Evolutionary conservation across 2,888 invertebrate species (phyloP).

Genomic region (Andrena flavipes): DNA sequence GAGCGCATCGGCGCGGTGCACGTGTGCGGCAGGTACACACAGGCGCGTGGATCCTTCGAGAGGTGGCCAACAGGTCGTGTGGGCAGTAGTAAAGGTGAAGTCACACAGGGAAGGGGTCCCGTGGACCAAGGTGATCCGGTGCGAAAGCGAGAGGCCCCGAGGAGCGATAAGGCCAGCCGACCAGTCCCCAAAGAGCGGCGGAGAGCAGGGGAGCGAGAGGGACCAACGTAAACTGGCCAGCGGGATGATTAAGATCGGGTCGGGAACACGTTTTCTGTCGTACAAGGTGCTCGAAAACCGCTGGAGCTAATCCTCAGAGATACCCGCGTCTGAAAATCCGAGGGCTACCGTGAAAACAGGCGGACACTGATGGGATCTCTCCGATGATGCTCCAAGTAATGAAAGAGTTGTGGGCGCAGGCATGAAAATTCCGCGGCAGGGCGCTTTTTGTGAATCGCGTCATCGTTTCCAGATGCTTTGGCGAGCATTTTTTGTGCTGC

Average conservation of each 20-base stretch:
- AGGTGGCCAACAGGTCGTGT: conserved; percentile 30
- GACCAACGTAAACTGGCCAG: background rate
- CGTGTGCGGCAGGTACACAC: conserved; percentile 18
- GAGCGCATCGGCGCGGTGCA: background rate
- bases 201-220: background rate
- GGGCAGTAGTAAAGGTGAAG: conserved; percentile 49
- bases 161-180: conserved; percentile 22
- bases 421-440: background rate
- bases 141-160: conserved; percentile 69
- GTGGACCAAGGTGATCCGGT: conserved; percentile 77
- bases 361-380: too few relatives aligned
- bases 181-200: background rate
- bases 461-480: conserved; percentile 28
- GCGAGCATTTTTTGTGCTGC: background rate
- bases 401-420: background rate
- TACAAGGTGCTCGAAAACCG: background rate
- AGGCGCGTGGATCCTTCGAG: conserved; percentile 45
- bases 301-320: background rate
- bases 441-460: conserved; percentile 14
- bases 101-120: conserved; percentile 26
- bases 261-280: background rate
- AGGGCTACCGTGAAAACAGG: background rate
- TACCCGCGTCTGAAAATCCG: background rate
- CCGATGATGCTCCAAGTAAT: background rate
- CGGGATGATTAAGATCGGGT: background rate